Base-by-base conservation (phyloP, 2,113 vertebrate genomes). In the Poicephalus gulielmi region DNA sequence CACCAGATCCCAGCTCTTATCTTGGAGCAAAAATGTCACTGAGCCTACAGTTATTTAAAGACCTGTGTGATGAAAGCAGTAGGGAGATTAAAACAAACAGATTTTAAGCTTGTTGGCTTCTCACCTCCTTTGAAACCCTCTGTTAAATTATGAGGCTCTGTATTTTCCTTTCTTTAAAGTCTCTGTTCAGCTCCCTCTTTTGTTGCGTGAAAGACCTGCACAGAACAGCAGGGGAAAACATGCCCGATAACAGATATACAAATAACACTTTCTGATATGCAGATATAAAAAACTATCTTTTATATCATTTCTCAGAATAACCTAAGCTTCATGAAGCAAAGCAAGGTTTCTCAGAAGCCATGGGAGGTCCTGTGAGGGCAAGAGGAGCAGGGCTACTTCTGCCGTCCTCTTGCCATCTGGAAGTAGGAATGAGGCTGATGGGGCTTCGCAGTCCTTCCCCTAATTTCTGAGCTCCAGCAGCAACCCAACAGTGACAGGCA, bases 251-350 rank as follows among this genome's bases (percentile, higher is more conserved):
- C 10, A 3, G 46, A 83, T 83, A 80, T 46, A 93, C 87, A 95
- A 93, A 95, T 80, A 69, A 91, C 25, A 15, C 46, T 91, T 88
- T 93, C 93, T 88, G 78, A 94, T 80, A 59, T 37, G 37, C 86
- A 91, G 71, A 85, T 67, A 64, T 27, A 52, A 76, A 70, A 66
- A 47, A 17, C 39, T 89, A 94, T 94, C 92, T 95, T 85, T 88
- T 63, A 39, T 74, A 67, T 77, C 4, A 46, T 77, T 96, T 96
- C 95, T 93, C 71, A 88, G 96, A 96, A 95, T 41, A 96, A 67
- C 9, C 63, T 94, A 76, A 74, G 31, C 13, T 93, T 76, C 28
- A 41, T 23, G 53, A 31, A 73, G 62, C 47, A 73, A 43, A 80
- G 11, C 0, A 0, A 69, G 19, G 22, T 28, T 95, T 93, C 82